phyloP scores from a whole-genome alignment of 2,797 vertebrate genomes.

The Platalea minor region DNA sequence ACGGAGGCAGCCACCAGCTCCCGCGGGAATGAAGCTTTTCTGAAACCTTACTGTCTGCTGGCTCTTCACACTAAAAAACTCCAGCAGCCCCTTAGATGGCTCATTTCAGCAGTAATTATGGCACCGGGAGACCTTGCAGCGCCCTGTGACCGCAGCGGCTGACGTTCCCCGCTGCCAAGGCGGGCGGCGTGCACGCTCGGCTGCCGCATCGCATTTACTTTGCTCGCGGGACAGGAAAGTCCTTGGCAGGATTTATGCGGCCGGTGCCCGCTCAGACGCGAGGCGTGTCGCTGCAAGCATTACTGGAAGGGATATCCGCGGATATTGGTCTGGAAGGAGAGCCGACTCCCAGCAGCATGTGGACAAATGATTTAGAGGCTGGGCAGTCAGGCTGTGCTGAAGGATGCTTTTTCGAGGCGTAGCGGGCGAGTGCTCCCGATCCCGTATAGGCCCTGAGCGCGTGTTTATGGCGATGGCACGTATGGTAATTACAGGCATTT shows the following conservation, averaged over 20 bases:
- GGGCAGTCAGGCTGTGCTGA: not conserved
- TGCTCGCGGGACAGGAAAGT: not conserved
- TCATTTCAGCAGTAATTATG: not conserved
- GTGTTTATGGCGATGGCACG: not conserved
- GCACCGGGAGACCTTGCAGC: not conserved
- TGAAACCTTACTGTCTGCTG: not conserved
- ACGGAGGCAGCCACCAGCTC: not conserved
- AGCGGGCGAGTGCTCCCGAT: not conserved
- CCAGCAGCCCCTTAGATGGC: fast-evolving
- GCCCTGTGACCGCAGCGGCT: not conserved
- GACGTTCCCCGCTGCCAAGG: not conserved
- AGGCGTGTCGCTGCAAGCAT: not conserved
- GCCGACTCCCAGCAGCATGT: not conserved
- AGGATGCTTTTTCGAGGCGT: not conserved
- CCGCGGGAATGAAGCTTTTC: not conserved
- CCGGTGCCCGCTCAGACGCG: not conserved
- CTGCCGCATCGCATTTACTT: fast-evolving
- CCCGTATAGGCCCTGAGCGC: not conserved
- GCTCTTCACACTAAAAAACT: not conserved
- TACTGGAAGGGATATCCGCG: no score
- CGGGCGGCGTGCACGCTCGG: fast-evolving
- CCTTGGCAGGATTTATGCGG: not conserved
- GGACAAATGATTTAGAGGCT: not conserved
- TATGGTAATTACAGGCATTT: not conserved
- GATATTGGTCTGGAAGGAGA: not conserved